Evolutionary conservation across 2,888 invertebrate species (phyloP).

Genomic region (Limnephilus rhombicus): DNA sequence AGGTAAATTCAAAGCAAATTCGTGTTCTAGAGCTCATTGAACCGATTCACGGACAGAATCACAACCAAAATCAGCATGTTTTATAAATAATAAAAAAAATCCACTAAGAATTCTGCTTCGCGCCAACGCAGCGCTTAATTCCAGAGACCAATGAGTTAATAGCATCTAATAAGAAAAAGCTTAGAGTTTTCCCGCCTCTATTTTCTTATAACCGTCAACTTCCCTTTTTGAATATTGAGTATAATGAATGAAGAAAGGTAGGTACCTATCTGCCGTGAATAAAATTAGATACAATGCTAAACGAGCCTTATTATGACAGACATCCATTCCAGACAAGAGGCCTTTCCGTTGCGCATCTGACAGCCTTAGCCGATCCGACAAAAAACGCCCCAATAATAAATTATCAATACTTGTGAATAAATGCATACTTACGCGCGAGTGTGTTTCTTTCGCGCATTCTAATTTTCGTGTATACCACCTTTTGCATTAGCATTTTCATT

Average conservation of each 20-base stretch:
- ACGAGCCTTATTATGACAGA: constrained; percentile 13
- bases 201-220: neutral
- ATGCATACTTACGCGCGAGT: neutral
- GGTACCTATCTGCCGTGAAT: neutral
- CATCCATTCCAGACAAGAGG: neutral
- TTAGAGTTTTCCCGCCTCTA: neutral
- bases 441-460: constrained; percentile 32
- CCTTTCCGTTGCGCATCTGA: constrained; percentile 23
- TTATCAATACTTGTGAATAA: constrained; percentile 21
- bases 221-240: neutral
- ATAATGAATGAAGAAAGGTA: neutral
- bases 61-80: too few species aligned
- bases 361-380: constrained; percentile 1
- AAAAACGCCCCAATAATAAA: constrained; percentile 40
- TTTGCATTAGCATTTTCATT: constrained; percentile 1
- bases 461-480: constrained; percentile 14
- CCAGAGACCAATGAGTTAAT: neutral
- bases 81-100: neutral
- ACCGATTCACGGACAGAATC: too few species aligned
- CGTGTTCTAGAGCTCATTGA: too few species aligned
- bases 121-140: neutral
- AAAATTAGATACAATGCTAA: constrained; percentile 3
- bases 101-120: neutral
- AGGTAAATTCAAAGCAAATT: too few species aligned
- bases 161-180: neutral